Evolutionary conservation across 1,140 invertebrate genomes (phyloP).

Genomic region (Leptestheria dahalacensis): DNA sequence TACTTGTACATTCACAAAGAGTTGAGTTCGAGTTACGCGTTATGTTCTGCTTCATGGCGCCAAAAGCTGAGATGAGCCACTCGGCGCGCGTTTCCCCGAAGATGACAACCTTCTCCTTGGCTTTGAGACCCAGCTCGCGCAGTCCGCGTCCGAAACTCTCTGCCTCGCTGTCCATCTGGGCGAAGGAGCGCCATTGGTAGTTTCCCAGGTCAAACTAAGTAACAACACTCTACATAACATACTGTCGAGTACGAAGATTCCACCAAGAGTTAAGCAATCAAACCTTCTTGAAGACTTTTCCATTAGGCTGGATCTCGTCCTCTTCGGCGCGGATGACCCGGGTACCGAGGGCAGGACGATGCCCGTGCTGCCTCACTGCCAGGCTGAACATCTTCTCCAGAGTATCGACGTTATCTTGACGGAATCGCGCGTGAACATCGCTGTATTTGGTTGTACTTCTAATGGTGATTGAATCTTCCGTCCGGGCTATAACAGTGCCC

Average conservation of each 20-base stretch:
- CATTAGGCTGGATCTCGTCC: constrained; percentile 84
- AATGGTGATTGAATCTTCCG: constrained; percentile 29
- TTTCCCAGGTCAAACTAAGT: constrained; percentile 71
- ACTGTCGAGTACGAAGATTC: not conserved
- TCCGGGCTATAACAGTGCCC: not conserved
- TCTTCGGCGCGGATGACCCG: constrained; percentile 80
- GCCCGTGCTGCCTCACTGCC: constrained; percentile 50
- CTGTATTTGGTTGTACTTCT: constrained; percentile 49
- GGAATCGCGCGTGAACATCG: constrained; percentile 46
- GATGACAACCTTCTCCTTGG: constrained; percentile 61
- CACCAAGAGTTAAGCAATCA: constrained; percentile 15
- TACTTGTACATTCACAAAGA: not conserved
- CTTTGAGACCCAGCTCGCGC: constrained; percentile 31
- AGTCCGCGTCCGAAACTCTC: constrained; percentile 63
- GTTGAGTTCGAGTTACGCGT: constrained; percentile 37
- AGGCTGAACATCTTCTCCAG: constrained; percentile 72
- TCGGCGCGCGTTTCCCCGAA: constrained; percentile 94
- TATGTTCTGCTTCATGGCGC: constrained; percentile 83
- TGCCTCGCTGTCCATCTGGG: constrained; percentile 57
- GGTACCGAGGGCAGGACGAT: constrained; percentile 71
- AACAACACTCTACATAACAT: not conserved
- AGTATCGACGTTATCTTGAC: constrained; percentile 61
- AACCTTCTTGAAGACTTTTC: constrained; percentile 86
- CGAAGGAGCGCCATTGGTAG: constrained; percentile 79
- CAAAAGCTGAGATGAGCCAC: constrained; percentile 90